phyloP scores from a whole-genome alignment of 2,888 invertebrate species.

The Eristalis pertinax region DNA sequence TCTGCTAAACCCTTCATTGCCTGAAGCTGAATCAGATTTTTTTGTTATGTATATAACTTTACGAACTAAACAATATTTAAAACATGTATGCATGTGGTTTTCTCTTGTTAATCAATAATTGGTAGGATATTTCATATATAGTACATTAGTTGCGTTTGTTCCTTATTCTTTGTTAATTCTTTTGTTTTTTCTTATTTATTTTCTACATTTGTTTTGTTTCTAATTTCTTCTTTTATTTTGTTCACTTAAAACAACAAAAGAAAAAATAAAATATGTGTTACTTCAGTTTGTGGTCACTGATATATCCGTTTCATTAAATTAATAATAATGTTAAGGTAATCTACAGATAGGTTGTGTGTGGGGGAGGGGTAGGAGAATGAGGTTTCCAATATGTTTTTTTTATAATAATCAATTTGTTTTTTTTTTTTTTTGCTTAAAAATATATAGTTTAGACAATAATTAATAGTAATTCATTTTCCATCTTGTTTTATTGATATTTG shows the following conservation, averaged over 20 bases:
- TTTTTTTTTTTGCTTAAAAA: constrained; percentile 41
- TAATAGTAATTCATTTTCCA: constrained; percentile 45
- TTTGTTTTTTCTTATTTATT: neutral
- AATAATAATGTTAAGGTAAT: constrained; percentile 56
- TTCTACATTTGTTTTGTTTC: constrained; percentile 8
- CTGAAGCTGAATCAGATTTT: neutral
- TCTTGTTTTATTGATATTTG: constrained; percentile 47
- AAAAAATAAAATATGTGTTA: neutral
- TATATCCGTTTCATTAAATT: constrained; percentile 20
- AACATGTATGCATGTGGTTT: constrained; percentile 2
- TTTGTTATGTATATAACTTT: neutral
- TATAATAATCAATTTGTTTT: neutral
- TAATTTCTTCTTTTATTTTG: neutral
- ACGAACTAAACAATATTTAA: constrained; percentile 22
- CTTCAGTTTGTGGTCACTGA: neutral
- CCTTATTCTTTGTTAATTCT: neutral
- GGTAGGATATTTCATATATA: constrained; percentile 60
- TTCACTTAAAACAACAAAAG: constrained; percentile 3
- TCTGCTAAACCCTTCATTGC: constrained; percentile 1
- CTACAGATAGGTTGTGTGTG: constrained; percentile 34
- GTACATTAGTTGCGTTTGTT: constrained; percentile 19
- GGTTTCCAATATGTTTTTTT: constrained; percentile 28
- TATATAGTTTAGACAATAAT: constrained; percentile 39
- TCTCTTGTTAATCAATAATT: constrained; percentile 36
- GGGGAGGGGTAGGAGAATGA: neutral